phyloP scores from a whole-genome alignment of 2,113 vertebrate species.

The Chionodraco myersi region DNA sequence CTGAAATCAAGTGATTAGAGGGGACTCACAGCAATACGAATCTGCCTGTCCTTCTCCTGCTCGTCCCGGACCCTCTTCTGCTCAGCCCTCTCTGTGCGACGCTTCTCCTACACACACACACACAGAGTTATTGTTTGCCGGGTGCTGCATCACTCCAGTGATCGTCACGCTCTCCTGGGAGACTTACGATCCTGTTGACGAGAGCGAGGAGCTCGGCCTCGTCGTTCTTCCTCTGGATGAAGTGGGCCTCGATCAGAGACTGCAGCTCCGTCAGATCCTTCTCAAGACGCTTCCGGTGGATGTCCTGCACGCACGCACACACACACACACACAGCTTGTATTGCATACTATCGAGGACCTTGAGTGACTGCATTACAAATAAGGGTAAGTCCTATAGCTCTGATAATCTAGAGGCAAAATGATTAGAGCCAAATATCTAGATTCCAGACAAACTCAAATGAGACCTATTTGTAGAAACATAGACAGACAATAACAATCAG shows the following conservation, averaged over 20 bases:
- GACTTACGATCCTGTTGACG: slow-evolving; percentile 91
- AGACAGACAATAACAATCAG: not conserved
- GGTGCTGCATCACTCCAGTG: slow-evolving; percentile 17
- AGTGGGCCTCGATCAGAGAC: slow-evolving; percentile 92
- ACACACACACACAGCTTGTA: not conserved
- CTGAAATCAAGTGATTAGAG: slow-evolving; percentile 3
- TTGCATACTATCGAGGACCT: not conserved
- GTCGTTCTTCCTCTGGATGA: slow-evolving; percentile 92
- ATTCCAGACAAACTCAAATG: not conserved
- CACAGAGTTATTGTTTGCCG: slow-evolving; percentile 38
- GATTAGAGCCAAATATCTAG: not conserved
- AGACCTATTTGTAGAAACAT: no score
- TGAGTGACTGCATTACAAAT: not conserved
- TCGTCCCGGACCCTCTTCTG: slow-evolving; percentile 81
- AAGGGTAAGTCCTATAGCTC: not conserved
- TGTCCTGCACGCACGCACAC: slow-evolving; percentile 83
- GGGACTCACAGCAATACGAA: slow-evolving; percentile 76
- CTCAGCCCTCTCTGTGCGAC: slow-evolving; percentile 80
- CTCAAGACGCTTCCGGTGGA: slow-evolving; percentile 92
- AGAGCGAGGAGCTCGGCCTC: slow-evolving; percentile 90
- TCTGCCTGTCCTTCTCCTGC: slow-evolving; percentile 81
- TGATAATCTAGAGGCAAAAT: no score
- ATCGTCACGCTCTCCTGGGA: slow-evolving; percentile 31
- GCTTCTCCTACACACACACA: slow-evolving; percentile 74
- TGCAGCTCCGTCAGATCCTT: slow-evolving; percentile 92